Evolutionary conservation across 2,797 vertebrate genomes (phyloP), one percentile per base, ranked within the genome.

Genomic region (Arctocebus calabarensis): DNA sequence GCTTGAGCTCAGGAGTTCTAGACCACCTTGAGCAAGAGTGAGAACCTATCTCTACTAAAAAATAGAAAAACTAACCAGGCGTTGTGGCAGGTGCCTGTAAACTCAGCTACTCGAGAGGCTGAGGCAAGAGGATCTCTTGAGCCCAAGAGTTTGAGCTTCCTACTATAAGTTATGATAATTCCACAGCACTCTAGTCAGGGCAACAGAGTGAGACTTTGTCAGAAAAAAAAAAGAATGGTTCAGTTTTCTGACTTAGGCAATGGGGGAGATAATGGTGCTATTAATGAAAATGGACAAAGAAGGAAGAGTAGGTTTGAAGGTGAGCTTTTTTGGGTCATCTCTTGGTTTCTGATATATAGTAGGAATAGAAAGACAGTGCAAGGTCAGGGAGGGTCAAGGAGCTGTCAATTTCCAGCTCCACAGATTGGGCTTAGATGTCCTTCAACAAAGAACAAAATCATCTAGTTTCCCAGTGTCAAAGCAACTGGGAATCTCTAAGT

Each of bases 401-500:
- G 22, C 20, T 64, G 22, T 88, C 66, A 23, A 2, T 48, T 70
- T 71, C 61, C 32, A 81, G 23, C 16, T 62, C 16, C 52, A 40
- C 20, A 43, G 43, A 78, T 61, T 13, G 59, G n/a, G 32, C 79
- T n/a, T 40, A 61, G 55, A n/a, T 1, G 8, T n/a, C 27, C 27
- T 85, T 29, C 8, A 43, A 74, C 45, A 40, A 84, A 91, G n/a
- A 66, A 45, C 59, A 57, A 59, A 55, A 84, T 59, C 22, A 27
- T 64, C 68, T 74, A 64, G 9, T 32, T 20, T 37, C 66, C 32
- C 61, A 37, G 32, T 61, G 66, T 83, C 64, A 48, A 73, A 82
- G 78, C 52, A 43, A 82, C 9, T 83, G 55, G 68, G 68, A 83
- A 91, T 83, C 61, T 85, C 34, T 64, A 77, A 85, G 84, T 75